These are phyloP conservation scores for Edolisoma coerulescens DNA, from an alignment of 2,113 vertebrate genomes.

Conservation along the genomic window DNA sequence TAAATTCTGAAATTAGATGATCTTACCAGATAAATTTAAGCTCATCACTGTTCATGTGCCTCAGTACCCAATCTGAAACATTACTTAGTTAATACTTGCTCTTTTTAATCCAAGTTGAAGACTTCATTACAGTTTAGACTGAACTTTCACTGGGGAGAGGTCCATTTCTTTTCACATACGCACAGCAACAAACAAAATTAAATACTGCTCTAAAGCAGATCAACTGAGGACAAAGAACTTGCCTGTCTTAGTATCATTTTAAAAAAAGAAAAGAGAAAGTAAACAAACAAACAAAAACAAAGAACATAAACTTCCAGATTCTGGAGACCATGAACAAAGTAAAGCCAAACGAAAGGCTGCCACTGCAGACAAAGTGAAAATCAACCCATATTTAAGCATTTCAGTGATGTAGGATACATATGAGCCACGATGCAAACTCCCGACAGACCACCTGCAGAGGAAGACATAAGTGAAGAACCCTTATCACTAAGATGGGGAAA, in stretches of 20 bases:
- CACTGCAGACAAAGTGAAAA: neutral
- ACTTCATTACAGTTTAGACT: neutral
- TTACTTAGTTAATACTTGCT: neutral
- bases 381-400: neutral
- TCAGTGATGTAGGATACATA: neutral
- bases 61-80: neutral
- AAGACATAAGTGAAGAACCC: neutral
- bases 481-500: neutral
- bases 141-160: neutral
- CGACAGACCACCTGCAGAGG: neutral
- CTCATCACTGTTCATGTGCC: neutral
- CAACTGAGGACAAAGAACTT: neutral
- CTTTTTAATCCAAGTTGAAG: neutral
- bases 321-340: neutral
- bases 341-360: neutral
- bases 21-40: neutral
- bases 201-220: neutral
- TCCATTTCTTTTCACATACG: neutral
- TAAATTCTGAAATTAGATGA: neutral
- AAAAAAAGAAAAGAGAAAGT: neutral
- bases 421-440: neutral
- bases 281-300: neutral
- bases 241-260: neutral
- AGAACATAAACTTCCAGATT: neutral
- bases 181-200: neutral